Evolutionary conservation across 2,888 invertebrate genomes (phyloP).

Genomic region (Polyommatus icarus): DNA sequence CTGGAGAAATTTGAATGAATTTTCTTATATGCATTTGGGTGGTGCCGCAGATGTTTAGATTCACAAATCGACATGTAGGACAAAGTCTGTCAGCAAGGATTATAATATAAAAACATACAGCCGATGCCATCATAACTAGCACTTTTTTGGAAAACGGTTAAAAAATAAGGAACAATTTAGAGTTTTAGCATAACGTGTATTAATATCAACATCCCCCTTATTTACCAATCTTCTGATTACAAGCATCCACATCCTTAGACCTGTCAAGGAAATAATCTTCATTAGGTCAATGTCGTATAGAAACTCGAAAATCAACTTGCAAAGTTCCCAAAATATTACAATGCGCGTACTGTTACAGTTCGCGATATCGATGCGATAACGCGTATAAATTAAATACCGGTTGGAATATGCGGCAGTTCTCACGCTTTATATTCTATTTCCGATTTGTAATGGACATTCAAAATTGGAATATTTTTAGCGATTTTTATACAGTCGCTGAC

Average conservation of each 20-base stretch:
- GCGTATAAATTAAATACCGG: conserved; percentile 25
- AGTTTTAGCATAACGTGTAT: too few relatives aligned
- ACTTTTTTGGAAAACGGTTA: too few relatives aligned
- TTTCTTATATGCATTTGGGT: too few relatives aligned
- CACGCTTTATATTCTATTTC: conserved; percentile 29
- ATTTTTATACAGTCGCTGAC: conserved; percentile 19
- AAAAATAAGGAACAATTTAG: too few relatives aligned
- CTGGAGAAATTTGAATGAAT: too few relatives aligned
- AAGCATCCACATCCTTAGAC: neutral
- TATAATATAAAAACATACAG: too few relatives aligned
- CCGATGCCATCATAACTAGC: too few relatives aligned
- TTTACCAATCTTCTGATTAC: neutral
- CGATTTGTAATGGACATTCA: conserved; percentile 7
- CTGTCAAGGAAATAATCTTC: neutral
- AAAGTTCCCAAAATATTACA: conserved; percentile 13
- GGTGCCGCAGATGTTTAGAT: too few relatives aligned
- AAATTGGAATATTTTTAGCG: conserved; percentile 7
- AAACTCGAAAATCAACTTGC: conserved; percentile 6
- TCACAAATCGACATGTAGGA: too few relatives aligned
- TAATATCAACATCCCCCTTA: too few relatives aligned
- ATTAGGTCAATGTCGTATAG: conserved; percentile 20
- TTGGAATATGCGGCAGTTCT: conserved; percentile 12
- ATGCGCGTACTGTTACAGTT: conserved; percentile 19
- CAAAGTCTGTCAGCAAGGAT: too few relatives aligned
- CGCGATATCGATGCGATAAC: conserved; percentile 21